Conservation (phyloP, 2,113 vertebrate genomes). For the Todiramphus saurophagus region DNA sequence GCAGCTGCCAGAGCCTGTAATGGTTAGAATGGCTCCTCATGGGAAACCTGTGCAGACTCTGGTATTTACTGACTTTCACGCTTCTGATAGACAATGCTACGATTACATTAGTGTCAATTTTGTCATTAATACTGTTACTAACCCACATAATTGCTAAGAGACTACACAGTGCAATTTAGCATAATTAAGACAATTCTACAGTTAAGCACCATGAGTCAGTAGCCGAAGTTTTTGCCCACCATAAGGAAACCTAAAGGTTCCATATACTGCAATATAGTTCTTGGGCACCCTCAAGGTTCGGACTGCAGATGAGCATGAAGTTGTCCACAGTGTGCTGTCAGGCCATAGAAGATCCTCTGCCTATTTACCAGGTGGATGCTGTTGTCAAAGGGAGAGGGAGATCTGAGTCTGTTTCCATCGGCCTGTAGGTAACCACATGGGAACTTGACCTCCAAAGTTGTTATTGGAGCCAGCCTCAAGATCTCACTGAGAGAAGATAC, state of each 20-base stretch:
- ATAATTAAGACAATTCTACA: constrained; percentile 18
- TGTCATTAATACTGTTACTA: constrained; percentile 26
- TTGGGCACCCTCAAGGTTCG: neutral
- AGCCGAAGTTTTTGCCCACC: neutral
- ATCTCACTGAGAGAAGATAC: neutral
- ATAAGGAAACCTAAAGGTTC: neutral
- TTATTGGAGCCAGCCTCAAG: neutral
- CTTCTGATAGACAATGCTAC: neutral
- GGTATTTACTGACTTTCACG: neutral
- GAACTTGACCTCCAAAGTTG: neutral
- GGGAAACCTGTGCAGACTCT: neutral
- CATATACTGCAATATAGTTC: neutral
- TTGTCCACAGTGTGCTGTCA: neutral
- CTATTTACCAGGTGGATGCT: neutral
- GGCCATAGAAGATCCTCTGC: neutral
- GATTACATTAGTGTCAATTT: neutral
- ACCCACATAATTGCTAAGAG: constrained; percentile 33
- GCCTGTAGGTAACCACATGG: neutral
- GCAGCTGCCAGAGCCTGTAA: neutral
- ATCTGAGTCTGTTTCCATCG: neutral
- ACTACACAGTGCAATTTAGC: constrained; percentile 4
- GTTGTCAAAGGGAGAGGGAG: neutral
- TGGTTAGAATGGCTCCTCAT: neutral
- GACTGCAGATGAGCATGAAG: neutral
- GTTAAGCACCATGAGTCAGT: neutral